Evolutionary conservation across 2,888 invertebrate genomes (phyloP).

Genomic region (Phlogophora meticulosa): DNA sequence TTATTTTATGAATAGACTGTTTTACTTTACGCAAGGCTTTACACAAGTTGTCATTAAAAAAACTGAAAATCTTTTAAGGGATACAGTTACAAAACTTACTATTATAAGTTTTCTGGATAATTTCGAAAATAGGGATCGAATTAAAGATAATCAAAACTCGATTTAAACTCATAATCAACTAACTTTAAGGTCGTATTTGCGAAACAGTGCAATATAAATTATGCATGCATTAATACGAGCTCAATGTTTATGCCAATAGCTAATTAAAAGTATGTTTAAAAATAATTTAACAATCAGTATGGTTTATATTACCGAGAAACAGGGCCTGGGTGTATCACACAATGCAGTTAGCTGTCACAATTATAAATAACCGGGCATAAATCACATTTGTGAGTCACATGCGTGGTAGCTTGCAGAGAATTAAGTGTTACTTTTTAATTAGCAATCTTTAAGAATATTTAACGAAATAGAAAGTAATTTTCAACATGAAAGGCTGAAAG

Average conservation of each 20-base stretch:
- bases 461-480: background rate
- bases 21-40: too few relatives aligned
- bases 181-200: background rate
- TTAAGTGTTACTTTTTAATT: constrained; percentile 21
- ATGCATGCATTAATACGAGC: background rate
- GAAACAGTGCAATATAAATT: background rate
- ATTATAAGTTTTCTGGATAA: background rate
- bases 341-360: constrained; percentile 61
- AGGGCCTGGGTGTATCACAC: constrained; percentile 57
- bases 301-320: constrained; percentile 48
- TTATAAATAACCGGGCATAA: constrained; percentile 60
- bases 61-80: too few relatives aligned
- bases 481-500: too few relatives aligned
- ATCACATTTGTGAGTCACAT: constrained; percentile 51
- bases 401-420: constrained; percentile 13
- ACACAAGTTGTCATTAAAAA: too few relatives aligned
- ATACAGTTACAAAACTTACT: background rate
- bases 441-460: background rate
- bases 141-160: background rate
- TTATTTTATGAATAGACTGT: too few relatives aligned
- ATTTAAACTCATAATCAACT: background rate
- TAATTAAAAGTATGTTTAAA: constrained; percentile 43
- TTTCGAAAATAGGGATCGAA: background rate
- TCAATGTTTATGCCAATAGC: constrained; percentile 28
- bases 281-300: constrained; percentile 57